Evolutionary conservation across 1,140 invertebrate genomes (phyloP).

Genomic region (Teleogryllus occipitalis): DNA sequence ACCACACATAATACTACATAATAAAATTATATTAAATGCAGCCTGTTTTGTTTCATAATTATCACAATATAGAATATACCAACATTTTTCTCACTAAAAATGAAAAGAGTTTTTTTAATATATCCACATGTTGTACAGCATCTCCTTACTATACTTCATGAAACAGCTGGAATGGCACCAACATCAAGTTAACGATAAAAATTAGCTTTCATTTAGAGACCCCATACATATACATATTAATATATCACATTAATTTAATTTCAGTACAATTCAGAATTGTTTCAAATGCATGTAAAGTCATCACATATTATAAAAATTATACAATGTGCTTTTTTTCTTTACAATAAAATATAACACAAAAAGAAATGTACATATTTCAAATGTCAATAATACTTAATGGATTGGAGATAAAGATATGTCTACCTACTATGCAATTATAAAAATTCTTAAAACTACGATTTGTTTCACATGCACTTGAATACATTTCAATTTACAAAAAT

Average conservation of each 20-base stretch:
- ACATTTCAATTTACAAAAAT: not conserved
- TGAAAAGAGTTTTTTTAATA: not conserved
- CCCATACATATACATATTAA: not conserved
- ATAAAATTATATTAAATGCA: not conserved
- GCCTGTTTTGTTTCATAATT: not conserved
- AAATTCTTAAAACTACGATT: not conserved
- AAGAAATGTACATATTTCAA: not conserved
- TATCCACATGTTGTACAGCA: not conserved
- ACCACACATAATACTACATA: not conserved
- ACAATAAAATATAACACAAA: not conserved
- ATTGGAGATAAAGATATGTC: not conserved
- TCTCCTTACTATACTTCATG: not conserved
- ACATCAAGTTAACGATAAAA: not conserved
- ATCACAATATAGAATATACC: not conserved
- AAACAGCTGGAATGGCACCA: not conserved
- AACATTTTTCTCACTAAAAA: not conserved
- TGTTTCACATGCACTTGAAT: not conserved
- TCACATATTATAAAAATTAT: not conserved
- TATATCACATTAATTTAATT: constrained; percentile 2
- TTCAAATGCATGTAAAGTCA: not conserved
- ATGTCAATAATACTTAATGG: not conserved
- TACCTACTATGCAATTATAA: not conserved
- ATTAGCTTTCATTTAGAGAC: not conserved
- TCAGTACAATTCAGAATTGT: not conserved
- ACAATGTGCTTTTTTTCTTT: not conserved